These are phyloP conservation scores for Baronia brevicornis DNA, from an alignment of 2,888 invertebrate genomes.

Conservation along the genomic window DNA sequence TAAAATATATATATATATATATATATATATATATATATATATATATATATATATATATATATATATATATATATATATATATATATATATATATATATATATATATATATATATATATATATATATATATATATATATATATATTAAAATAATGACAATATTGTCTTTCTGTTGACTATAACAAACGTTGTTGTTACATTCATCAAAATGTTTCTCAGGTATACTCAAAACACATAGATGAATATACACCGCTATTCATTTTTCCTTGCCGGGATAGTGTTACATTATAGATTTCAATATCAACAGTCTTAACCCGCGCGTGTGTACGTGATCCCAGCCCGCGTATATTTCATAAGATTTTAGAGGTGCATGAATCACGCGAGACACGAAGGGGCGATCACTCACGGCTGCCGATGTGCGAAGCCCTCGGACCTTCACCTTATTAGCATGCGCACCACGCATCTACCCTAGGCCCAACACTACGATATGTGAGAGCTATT, in stretches of 20 bases:
- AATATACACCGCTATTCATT: slow-evolving; percentile 11
- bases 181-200: slow-evolving; percentile 6
- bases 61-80: no score
- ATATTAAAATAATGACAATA: no score
- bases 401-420: slow-evolving; percentile 57
- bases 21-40: no score
- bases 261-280: slow-evolving; percentile 47
- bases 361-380: slow-evolving; percentile 75
- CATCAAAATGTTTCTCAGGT: slow-evolving; percentile 5
- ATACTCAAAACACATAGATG: slow-evolving; percentile 5
- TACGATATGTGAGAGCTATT: slow-evolving; percentile 75
- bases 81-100: no score
- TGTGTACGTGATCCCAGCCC: slow-evolving; percentile 65
- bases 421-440: slow-evolving; percentile 62
- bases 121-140: no score
- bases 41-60: no score
- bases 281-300: slow-evolving; percentile 74
- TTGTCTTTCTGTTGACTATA: no score
- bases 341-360: slow-evolving; percentile 76
- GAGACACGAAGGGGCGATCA: slow-evolving; percentile 71
- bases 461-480: slow-evolving; percentile 67
- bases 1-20: no score
- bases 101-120: no score
- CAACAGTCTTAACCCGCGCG: slow-evolving; percentile 71
- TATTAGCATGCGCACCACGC: slow-evolving; percentile 65